Percentiles rank a stretch among this genome's conserved stretches.
These are phyloP conservation scores for Meda fulgida DNA, from an alignment of 2,797 vertebrate genomes.

Conservation along the genomic window DNA sequence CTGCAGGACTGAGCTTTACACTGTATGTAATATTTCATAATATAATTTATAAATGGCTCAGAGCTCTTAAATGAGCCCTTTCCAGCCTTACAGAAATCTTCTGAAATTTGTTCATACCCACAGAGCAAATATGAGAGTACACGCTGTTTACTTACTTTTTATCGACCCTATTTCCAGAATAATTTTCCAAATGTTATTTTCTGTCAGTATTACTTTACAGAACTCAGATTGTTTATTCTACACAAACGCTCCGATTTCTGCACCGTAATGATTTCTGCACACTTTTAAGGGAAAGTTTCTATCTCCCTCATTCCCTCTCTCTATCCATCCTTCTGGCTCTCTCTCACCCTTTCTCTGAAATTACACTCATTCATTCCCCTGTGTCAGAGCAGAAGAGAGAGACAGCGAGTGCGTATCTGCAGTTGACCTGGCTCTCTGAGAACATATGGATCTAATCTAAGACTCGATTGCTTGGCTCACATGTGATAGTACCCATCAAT, in stretches of 20 bases:
- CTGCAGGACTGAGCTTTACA: not conserved
- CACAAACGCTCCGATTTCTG: not conserved
- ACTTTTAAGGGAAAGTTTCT: constrained; percentile 41
- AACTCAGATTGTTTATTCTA: constrained; percentile 35
- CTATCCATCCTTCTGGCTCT: constrained; percentile 36
- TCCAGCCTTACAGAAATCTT: constrained; percentile 18
- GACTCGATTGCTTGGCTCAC: constrained; percentile 64
- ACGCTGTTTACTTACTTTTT: constrained; percentile 36
- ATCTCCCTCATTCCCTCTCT: constrained; percentile 38
- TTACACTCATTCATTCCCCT: constrained; percentile 63
- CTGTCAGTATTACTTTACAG: constrained; percentile 18
- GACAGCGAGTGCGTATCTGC: constrained; percentile 51
- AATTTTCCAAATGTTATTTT: constrained; percentile 37
- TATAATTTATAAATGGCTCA: constrained; percentile 34
- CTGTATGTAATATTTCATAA: constrained; percentile 31
- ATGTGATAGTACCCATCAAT: constrained; percentile 64
- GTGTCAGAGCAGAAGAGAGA: constrained; percentile 54
- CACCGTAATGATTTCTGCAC: constrained; percentile 17
- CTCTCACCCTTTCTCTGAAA: constrained; percentile 48
- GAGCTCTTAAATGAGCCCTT: not conserved
- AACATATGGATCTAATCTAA: constrained; percentile 66
- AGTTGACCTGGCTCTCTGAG: constrained; percentile 60
- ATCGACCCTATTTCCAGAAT: constrained; percentile 27
- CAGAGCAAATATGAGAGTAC: constrained; percentile 16
- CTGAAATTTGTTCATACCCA: constrained; percentile 4